Conservation (phyloP, 2,888 invertebrate species). For the Polydrusus cervinus region DNA sequence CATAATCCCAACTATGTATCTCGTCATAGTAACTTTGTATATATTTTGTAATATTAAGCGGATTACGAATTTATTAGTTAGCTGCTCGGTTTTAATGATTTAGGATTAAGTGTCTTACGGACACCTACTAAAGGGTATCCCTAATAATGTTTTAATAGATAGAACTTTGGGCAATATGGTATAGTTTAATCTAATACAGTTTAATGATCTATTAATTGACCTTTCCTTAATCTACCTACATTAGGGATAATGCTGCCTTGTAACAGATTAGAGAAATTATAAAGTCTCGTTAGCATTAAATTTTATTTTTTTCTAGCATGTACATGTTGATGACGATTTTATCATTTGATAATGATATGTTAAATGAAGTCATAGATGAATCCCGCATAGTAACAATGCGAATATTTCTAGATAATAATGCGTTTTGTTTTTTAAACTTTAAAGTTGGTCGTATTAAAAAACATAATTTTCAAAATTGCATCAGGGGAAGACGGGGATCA, state of each 20-base stretch:
- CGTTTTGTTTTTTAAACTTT: too few species aligned
- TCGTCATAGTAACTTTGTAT: not conserved
- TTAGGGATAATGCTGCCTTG: not conserved
- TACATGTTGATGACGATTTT: too few species aligned
- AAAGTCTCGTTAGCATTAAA: not conserved
- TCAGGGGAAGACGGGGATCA: too few species aligned
- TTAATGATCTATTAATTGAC: not conserved
- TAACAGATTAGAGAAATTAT: not conserved
- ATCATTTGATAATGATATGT: too few species aligned
- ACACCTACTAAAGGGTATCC: not conserved
- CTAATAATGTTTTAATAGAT: not conserved
- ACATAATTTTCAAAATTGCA: too few species aligned
- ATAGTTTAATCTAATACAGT: not conserved
- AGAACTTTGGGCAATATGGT: not conserved
- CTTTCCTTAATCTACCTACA: not conserved
- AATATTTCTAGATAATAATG: too few species aligned
- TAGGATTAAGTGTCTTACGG: conserved; percentile 7
- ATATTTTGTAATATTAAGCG: not conserved
- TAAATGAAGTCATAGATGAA: too few species aligned
- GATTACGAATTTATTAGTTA: not conserved
- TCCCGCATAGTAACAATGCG: too few species aligned
- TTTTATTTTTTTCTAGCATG: too few species aligned
- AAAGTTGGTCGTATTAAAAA: too few species aligned
- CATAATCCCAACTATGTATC: not conserved
- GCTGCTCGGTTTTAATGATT: conserved; percentile 7